Conservation (phyloP, 2,113 vertebrate species). For the Channa maculata region DNA sequence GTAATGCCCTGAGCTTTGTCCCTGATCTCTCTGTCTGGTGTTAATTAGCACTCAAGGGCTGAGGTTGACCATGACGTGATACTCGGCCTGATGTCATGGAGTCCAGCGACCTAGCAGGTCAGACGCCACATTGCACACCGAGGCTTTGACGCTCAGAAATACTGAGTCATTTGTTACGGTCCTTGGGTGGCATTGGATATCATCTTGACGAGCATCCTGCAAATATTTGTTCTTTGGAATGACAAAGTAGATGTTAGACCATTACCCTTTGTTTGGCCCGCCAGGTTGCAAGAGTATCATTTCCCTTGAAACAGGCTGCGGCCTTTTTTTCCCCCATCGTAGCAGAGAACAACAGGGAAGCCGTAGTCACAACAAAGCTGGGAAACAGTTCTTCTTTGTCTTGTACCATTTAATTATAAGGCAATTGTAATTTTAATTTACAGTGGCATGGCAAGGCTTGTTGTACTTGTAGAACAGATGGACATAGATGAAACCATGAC, state of each 20-base stretch:
- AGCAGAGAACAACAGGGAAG: conserved; percentile 56
- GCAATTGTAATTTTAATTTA: background rate
- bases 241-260: conserved; percentile 16
- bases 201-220: conserved; percentile 39
- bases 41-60: conserved; percentile 79
- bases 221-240: conserved; percentile 43
- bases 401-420: conserved; percentile 1
- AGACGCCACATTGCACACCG: conserved; percentile 72
- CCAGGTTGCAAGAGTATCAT: conserved; percentile 48
- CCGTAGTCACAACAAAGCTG: conserved; percentile 54
- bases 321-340: conserved; percentile 42
- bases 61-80: conserved; percentile 80
- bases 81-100: conserved; percentile 79
- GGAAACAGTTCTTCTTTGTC: conserved; percentile 40
- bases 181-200: conserved; percentile 70
- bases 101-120: conserved; percentile 76
- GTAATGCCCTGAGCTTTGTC: conserved; percentile 74
- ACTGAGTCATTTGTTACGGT: conserved; percentile 74
- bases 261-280: conserved; percentile 24
- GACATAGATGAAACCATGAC: background rate
- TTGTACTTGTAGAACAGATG: conserved; percentile 3
- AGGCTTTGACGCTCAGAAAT: conserved; percentile 70
- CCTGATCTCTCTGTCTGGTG: conserved; percentile 76
- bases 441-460: background rate
- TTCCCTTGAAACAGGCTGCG: conserved; percentile 35